Conservation (phyloP, 2,888 invertebrate genomes). For the Anthoptus insignis region DNA sequence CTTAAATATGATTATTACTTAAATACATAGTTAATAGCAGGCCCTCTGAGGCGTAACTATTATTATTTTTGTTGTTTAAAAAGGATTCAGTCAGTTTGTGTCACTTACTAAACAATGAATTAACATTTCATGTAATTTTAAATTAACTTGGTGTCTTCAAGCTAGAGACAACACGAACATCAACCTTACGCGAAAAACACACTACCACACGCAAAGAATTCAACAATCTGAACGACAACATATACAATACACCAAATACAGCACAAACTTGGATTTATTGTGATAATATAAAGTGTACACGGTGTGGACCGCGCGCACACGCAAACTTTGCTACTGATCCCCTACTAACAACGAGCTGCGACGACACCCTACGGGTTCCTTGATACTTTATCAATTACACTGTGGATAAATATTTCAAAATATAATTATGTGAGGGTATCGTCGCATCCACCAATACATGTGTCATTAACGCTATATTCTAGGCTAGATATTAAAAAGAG, state of each 20-base stretch:
- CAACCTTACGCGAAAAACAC: no score
- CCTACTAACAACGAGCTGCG: slow-evolving; percentile 79
- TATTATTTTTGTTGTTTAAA: no score
- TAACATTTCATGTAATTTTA: no score
- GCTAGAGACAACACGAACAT: no score
- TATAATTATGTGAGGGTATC: slow-evolving; percentile 66
- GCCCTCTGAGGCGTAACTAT: no score
- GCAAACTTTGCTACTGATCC: slow-evolving; percentile 80
- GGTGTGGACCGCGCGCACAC: slow-evolving; percentile 84
- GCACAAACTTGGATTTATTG: slow-evolving; percentile 38
- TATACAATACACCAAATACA: neutral
- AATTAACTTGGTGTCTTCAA: no score
- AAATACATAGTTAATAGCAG: no score
- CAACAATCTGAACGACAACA: neutral
- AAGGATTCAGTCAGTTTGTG: no score
- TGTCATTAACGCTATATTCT: slow-evolving; percentile 79
- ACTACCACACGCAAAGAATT: no score
- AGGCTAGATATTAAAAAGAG: slow-evolving; percentile 76
- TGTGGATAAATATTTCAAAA: slow-evolving; percentile 19
- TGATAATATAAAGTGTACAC: slow-evolving; percentile 62
- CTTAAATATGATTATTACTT: no score
- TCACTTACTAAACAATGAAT: no score
- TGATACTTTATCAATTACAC: no score
- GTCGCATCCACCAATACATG: slow-evolving; percentile 69
- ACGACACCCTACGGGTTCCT: slow-evolving; percentile 73